These are phyloP conservation scores for Catalaphyllia jardinei DNA, from an alignment of 64 coral and sea anemone genomes.

Conservation along the genomic window DNA sequence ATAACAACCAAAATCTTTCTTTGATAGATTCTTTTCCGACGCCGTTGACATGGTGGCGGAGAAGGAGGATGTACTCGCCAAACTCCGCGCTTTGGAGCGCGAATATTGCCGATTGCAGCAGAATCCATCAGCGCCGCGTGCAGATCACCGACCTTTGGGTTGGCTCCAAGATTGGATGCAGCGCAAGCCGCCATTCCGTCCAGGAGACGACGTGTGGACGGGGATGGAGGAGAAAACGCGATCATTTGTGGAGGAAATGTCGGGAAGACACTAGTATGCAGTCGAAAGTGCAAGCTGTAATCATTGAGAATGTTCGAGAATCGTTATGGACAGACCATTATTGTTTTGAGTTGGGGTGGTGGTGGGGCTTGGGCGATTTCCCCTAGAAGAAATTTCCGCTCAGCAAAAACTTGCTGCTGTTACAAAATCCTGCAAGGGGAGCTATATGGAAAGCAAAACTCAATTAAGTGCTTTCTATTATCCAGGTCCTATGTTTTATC, in stretches of 20 bases:
- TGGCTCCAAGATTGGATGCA: neutral
- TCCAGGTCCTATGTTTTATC: too few species aligned
- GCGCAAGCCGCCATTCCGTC: constrained; percentile 60
- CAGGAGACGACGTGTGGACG: constrained; percentile 82
- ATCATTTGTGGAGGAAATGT: constrained; percentile 64
- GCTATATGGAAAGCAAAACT: too few species aligned
- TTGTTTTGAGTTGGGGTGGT: too few species aligned
- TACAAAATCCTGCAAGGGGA: too few species aligned
- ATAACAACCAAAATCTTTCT: neutral
- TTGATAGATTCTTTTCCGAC: constrained; percentile 74
- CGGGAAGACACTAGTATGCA: neutral
- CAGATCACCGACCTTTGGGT: neutral
- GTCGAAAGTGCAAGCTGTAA: neutral
- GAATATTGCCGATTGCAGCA: neutral
- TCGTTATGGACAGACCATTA: too few species aligned
- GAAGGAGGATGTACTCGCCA: neutral
- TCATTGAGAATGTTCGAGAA: neutral
- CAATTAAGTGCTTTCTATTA: too few species aligned
- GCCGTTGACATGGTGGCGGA: constrained; percentile 88
- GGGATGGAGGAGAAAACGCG: constrained; percentile 68
- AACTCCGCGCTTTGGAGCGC: constrained; percentile 51
- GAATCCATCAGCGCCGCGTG: neutral
- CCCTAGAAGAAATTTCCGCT: too few species aligned
- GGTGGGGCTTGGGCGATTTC: too few species aligned
- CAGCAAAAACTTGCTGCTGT: too few species aligned